These are phyloP conservation scores for Macaria notata DNA, from an alignment of 2,888 invertebrate genomes.

Conservation along the genomic window DNA sequence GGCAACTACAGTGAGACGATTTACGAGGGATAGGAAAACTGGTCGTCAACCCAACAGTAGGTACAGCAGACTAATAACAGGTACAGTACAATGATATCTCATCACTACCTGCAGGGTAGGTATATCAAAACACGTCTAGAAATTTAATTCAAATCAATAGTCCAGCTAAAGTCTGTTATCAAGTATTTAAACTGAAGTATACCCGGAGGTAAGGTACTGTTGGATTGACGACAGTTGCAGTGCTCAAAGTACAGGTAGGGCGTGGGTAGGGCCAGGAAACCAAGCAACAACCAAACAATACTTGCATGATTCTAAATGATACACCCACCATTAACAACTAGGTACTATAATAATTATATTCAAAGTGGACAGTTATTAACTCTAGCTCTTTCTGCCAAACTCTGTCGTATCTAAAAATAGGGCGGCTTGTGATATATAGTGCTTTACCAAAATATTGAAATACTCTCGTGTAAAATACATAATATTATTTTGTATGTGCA, in stretches of 20 bases:
- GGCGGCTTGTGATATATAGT: slow-evolving; percentile 73
- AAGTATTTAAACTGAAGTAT: neutral
- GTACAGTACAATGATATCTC: too few species aligned
- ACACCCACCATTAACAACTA: slow-evolving; percentile 26
- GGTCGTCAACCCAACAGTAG: slow-evolving; percentile 25
- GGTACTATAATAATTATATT: slow-evolving; percentile 16
- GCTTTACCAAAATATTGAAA: slow-evolving; percentile 68
- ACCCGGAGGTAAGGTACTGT: neutral
- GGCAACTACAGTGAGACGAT: slow-evolving; percentile 91
- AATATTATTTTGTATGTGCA: slow-evolving; percentile 52
- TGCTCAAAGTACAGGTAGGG: slow-evolving; percentile 19
- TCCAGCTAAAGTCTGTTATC: too few species aligned
- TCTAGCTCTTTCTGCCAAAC: slow-evolving; percentile 35
- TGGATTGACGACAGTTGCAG: slow-evolving; percentile 15
- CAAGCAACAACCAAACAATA: slow-evolving; percentile 24
- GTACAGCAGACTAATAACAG: neutral
- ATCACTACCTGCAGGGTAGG: too few species aligned
- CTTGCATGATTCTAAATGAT: slow-evolving; percentile 31
- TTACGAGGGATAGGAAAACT: slow-evolving; percentile 50
- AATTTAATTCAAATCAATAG: too few species aligned
- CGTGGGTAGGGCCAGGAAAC: slow-evolving; percentile 18
- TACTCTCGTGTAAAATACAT: slow-evolving; percentile 54
- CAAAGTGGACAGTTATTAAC: slow-evolving; percentile 41
- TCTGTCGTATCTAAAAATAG: slow-evolving; percentile 69
- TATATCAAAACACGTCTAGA: too few species aligned